These are phyloP conservation scores for Shinisaurus crocodilurus DNA, from an alignment of 2,113 vertebrate species.

Conservation along the genomic window DNA sequence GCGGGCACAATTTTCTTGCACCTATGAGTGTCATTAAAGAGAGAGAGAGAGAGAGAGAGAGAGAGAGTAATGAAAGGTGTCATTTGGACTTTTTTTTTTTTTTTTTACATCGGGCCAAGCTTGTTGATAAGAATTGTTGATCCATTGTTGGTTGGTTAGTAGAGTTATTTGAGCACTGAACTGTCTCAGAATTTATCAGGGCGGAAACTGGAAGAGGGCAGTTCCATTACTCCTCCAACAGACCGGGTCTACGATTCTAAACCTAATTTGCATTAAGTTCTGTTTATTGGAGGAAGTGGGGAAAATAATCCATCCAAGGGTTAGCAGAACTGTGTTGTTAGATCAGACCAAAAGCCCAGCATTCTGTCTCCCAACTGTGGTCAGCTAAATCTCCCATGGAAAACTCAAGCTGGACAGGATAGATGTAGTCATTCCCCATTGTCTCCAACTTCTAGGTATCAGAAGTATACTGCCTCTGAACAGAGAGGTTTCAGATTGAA, in stretches of 20 bases:
- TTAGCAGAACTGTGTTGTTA: neutral
- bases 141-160: too few species aligned
- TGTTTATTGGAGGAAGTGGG: neutral
- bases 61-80: too few species aligned
- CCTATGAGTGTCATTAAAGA: too few species aligned
- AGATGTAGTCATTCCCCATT: neutral
- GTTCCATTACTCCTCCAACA: neutral
- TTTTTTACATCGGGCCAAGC: too few species aligned
- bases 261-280: neutral
- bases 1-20: neutral
- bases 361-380: neutral
- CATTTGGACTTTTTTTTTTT: too few species aligned
- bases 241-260: neutral
- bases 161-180: neutral
- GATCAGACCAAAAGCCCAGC: neutral
- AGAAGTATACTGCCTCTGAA: neutral
- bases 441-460: too few species aligned
- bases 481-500: neutral
- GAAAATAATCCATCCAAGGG: neutral
- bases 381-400: neutral
- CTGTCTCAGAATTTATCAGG: neutral
- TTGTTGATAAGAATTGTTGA: too few species aligned
- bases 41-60: too few species aligned
- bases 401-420: neutral
- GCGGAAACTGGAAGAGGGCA: neutral